phyloP scores from a whole-genome alignment of 2,888 invertebrate genomes.

The Heliconius ethilla region DNA sequence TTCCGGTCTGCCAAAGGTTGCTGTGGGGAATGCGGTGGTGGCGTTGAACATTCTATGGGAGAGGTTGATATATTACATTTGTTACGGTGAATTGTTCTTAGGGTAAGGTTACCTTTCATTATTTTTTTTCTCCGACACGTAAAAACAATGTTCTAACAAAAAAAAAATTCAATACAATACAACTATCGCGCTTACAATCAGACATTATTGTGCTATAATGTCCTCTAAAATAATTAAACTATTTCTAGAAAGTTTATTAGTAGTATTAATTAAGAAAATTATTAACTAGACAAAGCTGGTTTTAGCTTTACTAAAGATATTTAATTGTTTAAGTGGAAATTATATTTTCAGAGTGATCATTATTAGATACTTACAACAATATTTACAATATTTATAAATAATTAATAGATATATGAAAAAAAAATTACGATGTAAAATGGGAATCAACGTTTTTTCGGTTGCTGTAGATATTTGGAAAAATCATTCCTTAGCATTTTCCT shows the following conservation, averaged over 20 bases:
- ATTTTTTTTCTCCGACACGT: too few species aligned
- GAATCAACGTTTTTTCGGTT: too few species aligned
- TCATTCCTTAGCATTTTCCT: too few species aligned
- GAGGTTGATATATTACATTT: neutral
- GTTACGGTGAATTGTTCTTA: neutral
- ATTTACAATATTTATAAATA: neutral
- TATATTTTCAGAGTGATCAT: neutral
- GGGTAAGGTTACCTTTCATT: neutral
- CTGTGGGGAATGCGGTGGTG: constrained; percentile 7
- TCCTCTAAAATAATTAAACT: neutral
- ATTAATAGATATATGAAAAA: too few species aligned
- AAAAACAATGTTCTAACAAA: too few species aligned
- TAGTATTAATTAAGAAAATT: neutral
- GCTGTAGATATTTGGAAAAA: too few species aligned
- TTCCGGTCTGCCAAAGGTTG: constrained; percentile 13
- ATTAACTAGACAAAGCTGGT: neutral
- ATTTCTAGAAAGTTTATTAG: neutral
- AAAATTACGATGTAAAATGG: too few species aligned
- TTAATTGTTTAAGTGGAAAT: neutral
- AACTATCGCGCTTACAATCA: too few species aligned
- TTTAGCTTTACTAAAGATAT: neutral
- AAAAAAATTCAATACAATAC: too few species aligned
- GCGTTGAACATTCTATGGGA: neutral
- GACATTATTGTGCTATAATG: neutral
- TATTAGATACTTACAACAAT: neutral